Evolutionary conservation across 1,140 invertebrate genomes (phyloP).

Genomic region (Drosophila ananassae): DNA sequence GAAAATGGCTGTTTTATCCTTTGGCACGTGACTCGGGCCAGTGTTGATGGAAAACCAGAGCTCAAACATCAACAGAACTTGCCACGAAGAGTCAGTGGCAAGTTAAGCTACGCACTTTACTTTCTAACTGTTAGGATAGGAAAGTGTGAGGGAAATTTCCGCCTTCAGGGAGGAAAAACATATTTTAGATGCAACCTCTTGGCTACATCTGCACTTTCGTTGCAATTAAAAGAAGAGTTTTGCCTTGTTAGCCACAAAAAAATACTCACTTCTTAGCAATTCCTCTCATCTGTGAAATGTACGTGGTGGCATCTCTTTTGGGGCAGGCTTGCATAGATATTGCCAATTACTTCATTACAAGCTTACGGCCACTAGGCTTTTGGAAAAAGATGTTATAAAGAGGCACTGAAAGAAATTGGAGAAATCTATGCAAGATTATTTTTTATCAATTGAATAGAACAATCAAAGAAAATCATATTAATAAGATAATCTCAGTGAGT

Average conservation of each 20-base stretch:
- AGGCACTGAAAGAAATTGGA: background rate
- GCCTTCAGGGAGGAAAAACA: constrained; percentile 31
- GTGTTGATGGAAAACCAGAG: constrained; percentile 32
- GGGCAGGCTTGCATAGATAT: constrained; percentile 46
- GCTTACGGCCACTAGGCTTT: constrained; percentile 30
- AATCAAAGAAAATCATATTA: no score
- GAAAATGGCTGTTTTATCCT: constrained; percentile 54
- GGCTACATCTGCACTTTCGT: constrained; percentile 45
- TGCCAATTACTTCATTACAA: constrained; percentile 73
- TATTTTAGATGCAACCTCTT: constrained; percentile 30
- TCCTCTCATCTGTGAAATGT: background rate
- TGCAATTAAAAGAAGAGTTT: constrained; percentile 72
- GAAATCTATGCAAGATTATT: no score
- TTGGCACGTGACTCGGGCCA: constrained; percentile 62
- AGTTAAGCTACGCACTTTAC: constrained; percentile 40
- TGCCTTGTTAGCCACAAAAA: constrained; percentile 38
- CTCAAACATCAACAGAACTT: constrained; percentile 26
- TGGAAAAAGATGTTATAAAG: background rate
- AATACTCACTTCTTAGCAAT: background rate
- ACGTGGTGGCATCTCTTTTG: constrained; percentile 10
- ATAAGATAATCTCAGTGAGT: no score
- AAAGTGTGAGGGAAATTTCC: constrained; percentile 34
- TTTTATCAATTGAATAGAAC: no score
- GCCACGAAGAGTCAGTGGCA: constrained; percentile 8
- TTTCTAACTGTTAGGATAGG: constrained; percentile 53